Evolutionary conservation across 1,140 invertebrate genomes (phyloP), one percentile per base, ranked within the genome.

Genomic region (Maniola jurtina): DNA sequence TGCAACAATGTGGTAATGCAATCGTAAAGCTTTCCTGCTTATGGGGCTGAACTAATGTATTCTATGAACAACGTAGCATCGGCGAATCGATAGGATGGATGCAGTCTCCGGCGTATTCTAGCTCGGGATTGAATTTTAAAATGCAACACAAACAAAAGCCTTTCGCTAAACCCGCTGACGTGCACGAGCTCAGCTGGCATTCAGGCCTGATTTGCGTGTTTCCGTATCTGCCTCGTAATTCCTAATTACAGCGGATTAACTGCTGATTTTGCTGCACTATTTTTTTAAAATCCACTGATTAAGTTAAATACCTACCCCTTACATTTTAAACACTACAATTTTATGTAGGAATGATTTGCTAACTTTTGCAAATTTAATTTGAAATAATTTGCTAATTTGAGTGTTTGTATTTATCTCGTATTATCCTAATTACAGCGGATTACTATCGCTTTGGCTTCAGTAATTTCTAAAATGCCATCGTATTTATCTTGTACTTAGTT

Each of bases 91-190:
- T 11, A 45, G 5, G 42, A 45, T 38, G 38, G 42, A 45, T 9
- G 5, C 48, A 25, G 48, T 52, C 6, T 52, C 3, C 48, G 6
- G 48, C 48, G 14, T 52, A 52, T 15, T 60, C 60, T 47, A 48
- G 62, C 63, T 60, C 55, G 50, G 47, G 60, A 61, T 72, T 61
- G 69, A 72, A 52, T 52, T 52, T 52, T 69, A 69, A 67, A 72
- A 66, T 66, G 50, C 66, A 58, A 72, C 64, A 71, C 66, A 72
- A 16, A 52, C 48, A 52, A 69, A 66, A 60, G 60, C 64, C 55
- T 60, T 63, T 60, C 61, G 63, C 66, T 64, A 66, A 69, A 69
- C 59, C 63, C 67, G 63, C 71, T 66, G 66, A 66, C 67, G 61
- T 61, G 59, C 65, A 57, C 61, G 58, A 66, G 65, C 61, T 68